Conservation (phyloP, 2,888 invertebrate species). For the Teinopalpus imperialis region DNA sequence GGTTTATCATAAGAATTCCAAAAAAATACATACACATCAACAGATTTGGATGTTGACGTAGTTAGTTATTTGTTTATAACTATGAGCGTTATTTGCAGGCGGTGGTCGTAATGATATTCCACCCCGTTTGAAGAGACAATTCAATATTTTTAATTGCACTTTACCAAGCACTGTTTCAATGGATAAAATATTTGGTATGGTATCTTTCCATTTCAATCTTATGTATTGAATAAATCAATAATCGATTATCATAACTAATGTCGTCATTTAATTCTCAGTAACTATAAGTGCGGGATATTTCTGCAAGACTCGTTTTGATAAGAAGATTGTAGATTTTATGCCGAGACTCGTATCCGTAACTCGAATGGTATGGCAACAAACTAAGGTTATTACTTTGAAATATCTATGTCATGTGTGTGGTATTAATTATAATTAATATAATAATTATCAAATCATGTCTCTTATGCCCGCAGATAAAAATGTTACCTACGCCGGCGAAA, state of each 20-base stretch:
- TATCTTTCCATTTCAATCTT: too few species aligned
- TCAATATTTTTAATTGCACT: constrained; percentile 94
- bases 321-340: constrained; percentile 86
- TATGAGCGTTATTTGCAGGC: too few species aligned
- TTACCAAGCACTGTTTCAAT: constrained; percentile 92
- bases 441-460: constrained; percentile 35
- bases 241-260: not conserved
- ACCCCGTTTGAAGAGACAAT: constrained; percentile 91
- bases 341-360: constrained; percentile 89
- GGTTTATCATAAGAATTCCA: too few species aligned
- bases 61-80: too few species aligned
- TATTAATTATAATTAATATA: too few species aligned
- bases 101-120: constrained; percentile 96
- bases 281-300: constrained; percentile 93
- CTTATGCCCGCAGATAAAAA: constrained; percentile 85
- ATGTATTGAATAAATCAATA: not conserved
- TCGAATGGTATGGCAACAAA: constrained; percentile 91
- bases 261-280: constrained; percentile 58
- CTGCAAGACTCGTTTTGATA: constrained; percentile 85
- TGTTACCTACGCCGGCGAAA: constrained; percentile 96
- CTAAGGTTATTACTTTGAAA: constrained; percentile 83
- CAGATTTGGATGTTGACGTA: too few species aligned
- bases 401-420: too few species aligned
- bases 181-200: constrained; percentile 93
- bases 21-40: too few species aligned